Percentiles rank a stretch among this genome's conserved stretches.
phyloP scores from a whole-genome alignment of 2,888 invertebrate genomes.

The Sialis fuliginosa region DNA sequence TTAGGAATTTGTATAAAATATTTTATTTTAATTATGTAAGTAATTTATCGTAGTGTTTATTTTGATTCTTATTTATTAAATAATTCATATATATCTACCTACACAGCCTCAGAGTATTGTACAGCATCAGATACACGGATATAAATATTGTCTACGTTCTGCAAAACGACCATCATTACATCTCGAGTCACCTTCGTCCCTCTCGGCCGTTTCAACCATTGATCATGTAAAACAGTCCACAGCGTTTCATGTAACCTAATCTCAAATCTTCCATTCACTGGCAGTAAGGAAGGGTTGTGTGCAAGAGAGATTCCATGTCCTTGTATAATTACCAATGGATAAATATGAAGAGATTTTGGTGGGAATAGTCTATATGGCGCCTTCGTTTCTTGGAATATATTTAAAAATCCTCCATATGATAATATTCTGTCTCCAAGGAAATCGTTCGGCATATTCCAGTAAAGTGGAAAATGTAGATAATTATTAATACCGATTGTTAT shows the following conservation, averaged over 20 bases:
- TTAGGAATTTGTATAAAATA: too few species aligned
- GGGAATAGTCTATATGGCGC: slow-evolving; percentile 23
- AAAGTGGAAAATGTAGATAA: slow-evolving; percentile 48
- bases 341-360: slow-evolving; percentile 34
- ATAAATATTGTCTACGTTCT: slow-evolving; percentile 65
- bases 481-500: slow-evolving; percentile 32
- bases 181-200: slow-evolving; percentile 44
- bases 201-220: slow-evolving; percentile 22
- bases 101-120: slow-evolving; percentile 35
- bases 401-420: slow-evolving; percentile 79
- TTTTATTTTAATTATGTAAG: too few species aligned
- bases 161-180: slow-evolving; percentile 82
- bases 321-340: slow-evolving; percentile 70
- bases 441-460: slow-evolving; percentile 62
- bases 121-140: slow-evolving; percentile 52
- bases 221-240: slow-evolving; percentile 50
- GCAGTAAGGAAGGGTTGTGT: slow-evolving; percentile 34
- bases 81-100: slow-evolving; percentile 14
- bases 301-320: slow-evolving; percentile 50
- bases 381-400: slow-evolving; percentile 54
- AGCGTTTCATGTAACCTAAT: slow-evolving; percentile 57
- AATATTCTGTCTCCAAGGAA: slow-evolving; percentile 77
- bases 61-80: too few species aligned
- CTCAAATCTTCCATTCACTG: slow-evolving; percentile 31
- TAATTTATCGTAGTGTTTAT: too few species aligned